Percentiles rank a stretch among this genome's conserved stretches.
Evolutionary conservation across 2,797 vertebrate species (phyloP).

Genomic region (Eurystomus glaucurus): DNA sequence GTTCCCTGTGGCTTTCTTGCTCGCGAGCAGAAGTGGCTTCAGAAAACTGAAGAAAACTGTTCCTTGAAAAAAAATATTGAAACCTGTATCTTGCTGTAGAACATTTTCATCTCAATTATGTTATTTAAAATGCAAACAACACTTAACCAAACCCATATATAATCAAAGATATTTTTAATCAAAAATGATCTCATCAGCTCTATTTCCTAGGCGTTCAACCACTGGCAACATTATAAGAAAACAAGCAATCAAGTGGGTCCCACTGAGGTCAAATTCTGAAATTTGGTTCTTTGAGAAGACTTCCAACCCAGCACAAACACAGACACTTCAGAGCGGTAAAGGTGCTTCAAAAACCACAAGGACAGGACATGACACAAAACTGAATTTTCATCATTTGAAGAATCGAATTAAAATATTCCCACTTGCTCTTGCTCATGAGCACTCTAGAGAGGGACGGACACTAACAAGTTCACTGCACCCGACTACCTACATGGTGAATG

Average conservation of each 20-base stretch:
- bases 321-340: neutral
- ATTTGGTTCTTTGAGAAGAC: neutral
- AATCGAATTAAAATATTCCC: constrained; percentile 6
- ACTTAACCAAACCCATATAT: neutral
- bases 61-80: neutral
- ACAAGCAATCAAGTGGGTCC: rapidly evolving
- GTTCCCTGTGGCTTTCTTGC: neutral
- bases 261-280: neutral
- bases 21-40: neutral
- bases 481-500: neutral
- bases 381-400: neutral
- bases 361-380: rapidly evolving
- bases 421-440: rapidly evolving
- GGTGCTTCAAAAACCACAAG: neutral
- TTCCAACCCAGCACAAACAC: neutral
- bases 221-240: neutral
- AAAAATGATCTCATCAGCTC: neutral
- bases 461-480: neutral
- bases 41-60: neutral
- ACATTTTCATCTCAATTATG: neutral
- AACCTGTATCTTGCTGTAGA: neutral
- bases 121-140: neutral
- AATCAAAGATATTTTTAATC: neutral
- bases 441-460: neutral
- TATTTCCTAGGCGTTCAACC: neutral